These are phyloP conservation scores for Myripristis murdjan DNA, from an alignment of 2,797 vertebrate species.

Conservation along the genomic window DNA sequence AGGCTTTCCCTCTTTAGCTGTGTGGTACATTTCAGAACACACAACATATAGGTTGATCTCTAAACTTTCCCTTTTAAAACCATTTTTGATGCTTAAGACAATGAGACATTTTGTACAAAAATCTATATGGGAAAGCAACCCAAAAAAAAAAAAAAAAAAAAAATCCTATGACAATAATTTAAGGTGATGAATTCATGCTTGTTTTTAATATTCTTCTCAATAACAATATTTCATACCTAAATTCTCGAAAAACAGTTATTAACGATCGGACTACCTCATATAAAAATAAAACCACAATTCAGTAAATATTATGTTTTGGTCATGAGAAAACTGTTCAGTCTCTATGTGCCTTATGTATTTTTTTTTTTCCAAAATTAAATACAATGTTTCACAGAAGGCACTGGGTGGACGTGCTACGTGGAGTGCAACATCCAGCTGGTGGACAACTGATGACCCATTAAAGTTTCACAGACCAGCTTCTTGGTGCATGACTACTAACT, in stretches of 20 bases:
- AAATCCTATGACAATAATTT: conserved; percentile 41
- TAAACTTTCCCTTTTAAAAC: conserved; percentile 39
- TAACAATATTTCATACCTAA: not conserved
- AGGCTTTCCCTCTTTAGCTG: conserved; percentile 20
- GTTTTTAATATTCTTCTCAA: not conserved
- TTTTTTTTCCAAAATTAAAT: not conserved
- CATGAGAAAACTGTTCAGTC: not conserved
- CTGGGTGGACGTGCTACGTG: conserved; percentile 8
- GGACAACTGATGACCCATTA: not conserved
- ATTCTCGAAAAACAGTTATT: not conserved
- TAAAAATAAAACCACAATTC: conserved; percentile 24
- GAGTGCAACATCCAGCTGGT: not conserved
- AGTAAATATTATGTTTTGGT: conserved; percentile 1
- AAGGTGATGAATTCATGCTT: conserved; percentile 25
- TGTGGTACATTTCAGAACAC: conserved; percentile 44
- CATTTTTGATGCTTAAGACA: conserved; percentile 60
- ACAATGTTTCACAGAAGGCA: conserved; percentile 28
- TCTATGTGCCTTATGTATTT: not conserved
- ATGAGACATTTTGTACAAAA: conserved; percentile 78
- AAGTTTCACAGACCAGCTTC: conserved; percentile 1
- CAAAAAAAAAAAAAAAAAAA: conserved; percentile 2
- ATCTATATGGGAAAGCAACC: conserved; percentile 36
- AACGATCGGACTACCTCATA: not conserved
- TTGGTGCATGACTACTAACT: not conserved
- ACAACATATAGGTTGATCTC: conserved; percentile 48